These are phyloP conservation scores for Amazona vittata DNA, from an alignment of 2,113 vertebrate species.

Conservation along the genomic window DNA sequence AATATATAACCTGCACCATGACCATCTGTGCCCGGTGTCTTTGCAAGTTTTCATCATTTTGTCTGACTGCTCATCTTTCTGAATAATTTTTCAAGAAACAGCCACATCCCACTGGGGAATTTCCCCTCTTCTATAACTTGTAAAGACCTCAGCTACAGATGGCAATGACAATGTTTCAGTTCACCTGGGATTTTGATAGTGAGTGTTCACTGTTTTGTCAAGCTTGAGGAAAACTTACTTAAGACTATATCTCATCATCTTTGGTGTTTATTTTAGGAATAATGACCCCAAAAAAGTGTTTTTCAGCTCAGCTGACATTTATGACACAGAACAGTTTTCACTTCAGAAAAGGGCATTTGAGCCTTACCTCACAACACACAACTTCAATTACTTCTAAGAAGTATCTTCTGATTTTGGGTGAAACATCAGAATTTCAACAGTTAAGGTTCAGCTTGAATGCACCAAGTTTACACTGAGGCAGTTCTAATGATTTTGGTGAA, in stretches of 20 bases:
- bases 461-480: background rate
- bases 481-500: background rate
- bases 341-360: background rate
- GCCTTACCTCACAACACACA: background rate
- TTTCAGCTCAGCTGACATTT: background rate
- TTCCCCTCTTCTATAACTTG: background rate
- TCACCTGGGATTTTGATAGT: background rate
- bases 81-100: background rate
- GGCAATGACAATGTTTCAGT: background rate
- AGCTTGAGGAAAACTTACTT: constrained; percentile 1
- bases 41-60: background rate
- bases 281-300: background rate
- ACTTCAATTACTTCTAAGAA: background rate
- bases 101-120: background rate
- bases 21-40: background rate
- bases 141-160: background rate
- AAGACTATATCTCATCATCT: constrained; percentile 16
- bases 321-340: background rate
- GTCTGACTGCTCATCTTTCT: constrained; percentile 2
- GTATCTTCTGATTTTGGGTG: background rate
- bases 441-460: background rate
- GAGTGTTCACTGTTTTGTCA: background rate
- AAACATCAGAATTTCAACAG: background rate
- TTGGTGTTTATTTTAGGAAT: constrained; percentile 40
- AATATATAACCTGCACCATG: background rate